A percentile compares a stretch with the other conserved stretches of the same genome.
Conservation (phyloP, 1,140 invertebrate species). For the Ceratosolen fusciceps region DNA sequence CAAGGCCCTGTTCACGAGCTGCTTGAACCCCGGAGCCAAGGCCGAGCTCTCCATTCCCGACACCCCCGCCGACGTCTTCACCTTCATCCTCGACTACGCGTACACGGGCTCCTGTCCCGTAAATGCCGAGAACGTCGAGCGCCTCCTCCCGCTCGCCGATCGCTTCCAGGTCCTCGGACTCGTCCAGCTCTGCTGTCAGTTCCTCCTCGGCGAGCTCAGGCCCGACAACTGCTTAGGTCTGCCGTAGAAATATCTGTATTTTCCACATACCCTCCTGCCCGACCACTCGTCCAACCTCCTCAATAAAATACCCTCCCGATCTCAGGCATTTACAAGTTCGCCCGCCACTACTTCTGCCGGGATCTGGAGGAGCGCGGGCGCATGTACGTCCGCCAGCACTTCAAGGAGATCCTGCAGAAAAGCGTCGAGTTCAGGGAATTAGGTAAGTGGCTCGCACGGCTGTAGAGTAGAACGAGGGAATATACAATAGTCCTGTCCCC, state of each 20-base stretch:
- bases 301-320: not conserved
- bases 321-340: slow-evolving; percentile 78
- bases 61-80: slow-evolving; percentile 79
- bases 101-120: slow-evolving; percentile 83
- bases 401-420: slow-evolving; percentile 77
- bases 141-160: slow-evolving; percentile 81
- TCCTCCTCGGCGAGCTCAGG: slow-evolving; percentile 76
- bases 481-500: no score
- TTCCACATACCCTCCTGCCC: no score
- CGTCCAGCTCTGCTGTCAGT: slow-evolving; percentile 83
- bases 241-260: not conserved
- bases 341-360: slow-evolving; percentile 79
- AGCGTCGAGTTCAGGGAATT: slow-evolving; percentile 82
- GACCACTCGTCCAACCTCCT: not conserved
- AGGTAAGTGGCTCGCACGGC: slow-evolving; percentile 45
- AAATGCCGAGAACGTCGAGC: slow-evolving; percentile 81
- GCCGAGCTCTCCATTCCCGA: slow-evolving; percentile 78
- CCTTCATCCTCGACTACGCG: slow-evolving; percentile 83
- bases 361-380: slow-evolving; percentile 80
- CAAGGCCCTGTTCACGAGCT: slow-evolving; percentile 85
- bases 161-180: slow-evolving; percentile 86
- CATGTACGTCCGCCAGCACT: slow-evolving; percentile 80
- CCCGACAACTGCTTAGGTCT: slow-evolving; percentile 83
- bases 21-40: slow-evolving; percentile 73
- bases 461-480: no score